Percentiles rank a stretch among this genome's conserved stretches.
These are phyloP conservation scores for Oxygymnocypris stewartii DNA, from an alignment of 2,113 vertebrate genomes.

Conservation along the genomic window DNA sequence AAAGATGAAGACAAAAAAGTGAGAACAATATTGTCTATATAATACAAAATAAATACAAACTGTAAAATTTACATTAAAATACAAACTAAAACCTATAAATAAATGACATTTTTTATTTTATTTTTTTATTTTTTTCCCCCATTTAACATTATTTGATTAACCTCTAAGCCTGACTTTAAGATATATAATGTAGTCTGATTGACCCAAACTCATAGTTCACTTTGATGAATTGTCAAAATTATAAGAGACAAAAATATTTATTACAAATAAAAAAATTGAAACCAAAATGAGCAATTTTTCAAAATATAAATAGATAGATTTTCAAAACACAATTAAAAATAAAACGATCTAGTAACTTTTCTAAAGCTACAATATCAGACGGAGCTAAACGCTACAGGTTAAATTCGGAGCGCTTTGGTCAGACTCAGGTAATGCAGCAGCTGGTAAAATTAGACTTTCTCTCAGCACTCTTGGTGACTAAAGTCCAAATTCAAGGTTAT, in stretches of 20 bases:
- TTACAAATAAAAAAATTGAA: not conserved
- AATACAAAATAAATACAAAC: not conserved
- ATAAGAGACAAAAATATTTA: not conserved
- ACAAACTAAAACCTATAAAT: not conserved
- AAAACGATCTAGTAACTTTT: not conserved
- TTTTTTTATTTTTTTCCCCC: too few species aligned
- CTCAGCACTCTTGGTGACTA: slow-evolving; percentile 1
- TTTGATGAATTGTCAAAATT: not conserved
- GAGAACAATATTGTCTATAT: not conserved
- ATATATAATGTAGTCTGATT: not conserved
- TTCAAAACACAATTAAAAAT: not conserved
- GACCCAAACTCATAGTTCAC: not conserved
- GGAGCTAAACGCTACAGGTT: not conserved
- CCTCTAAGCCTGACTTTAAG: too few species aligned
- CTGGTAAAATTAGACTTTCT: slow-evolving; percentile 39
- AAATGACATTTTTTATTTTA: too few species aligned
- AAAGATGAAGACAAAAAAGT: not conserved
- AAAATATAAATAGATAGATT: not conserved
- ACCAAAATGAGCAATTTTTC: not conserved
- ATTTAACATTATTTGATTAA: too few species aligned
- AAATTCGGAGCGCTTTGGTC: not conserved
- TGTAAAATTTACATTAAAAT: not conserved
- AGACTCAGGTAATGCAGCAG: slow-evolving; percentile 2
- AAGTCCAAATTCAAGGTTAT: slow-evolving; percentile 51
- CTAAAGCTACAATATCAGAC: not conserved